Evolutionary conservation across 2,888 invertebrate genomes (phyloP), one percentile per base, ranked within the genome.

Genomic region (Nesidiocoris tenuis): DNA sequence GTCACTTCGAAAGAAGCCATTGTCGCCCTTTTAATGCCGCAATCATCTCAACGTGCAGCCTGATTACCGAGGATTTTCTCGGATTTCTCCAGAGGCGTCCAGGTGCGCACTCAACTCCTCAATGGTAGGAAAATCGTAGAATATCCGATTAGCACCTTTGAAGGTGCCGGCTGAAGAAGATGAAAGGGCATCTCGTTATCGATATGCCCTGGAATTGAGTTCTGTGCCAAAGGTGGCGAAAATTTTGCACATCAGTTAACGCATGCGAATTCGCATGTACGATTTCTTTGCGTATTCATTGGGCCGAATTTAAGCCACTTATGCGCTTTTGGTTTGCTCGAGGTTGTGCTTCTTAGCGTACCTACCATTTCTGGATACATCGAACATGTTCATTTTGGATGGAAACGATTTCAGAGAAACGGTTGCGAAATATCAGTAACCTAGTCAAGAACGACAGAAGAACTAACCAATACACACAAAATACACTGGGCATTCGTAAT

Each of bases 41-140:
- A 3, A 39, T 39, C 12, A 7, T 12, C 3, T 7, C 3, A 39
- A 39, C 64, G n/a, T 1, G 64, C 25, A 24, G 23, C 23, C 1
- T 0, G 64, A 64, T 64, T 64, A 64, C 64, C 39, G n/a, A 23
- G 24, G 64, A 64, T 24, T 64, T 64, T 64, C 64, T 17, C 64
- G 25, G 64, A 25, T 64, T 64, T 64, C n/a, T 24, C 64, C 24
- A 7, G n/a, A 5, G 64, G 64, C 64, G 64, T 24, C 64, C 64
- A 64, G 64, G 64, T 64, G 64, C 17, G 9, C 24, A 7, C 16
- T 3, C 5, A 39, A 7, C 9, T 7, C n/a, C 16, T 12, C 64
- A 24, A n/a, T 64, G n/a, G 64, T 64, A 1, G 12, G 25, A 64
- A 24, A 64, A 64, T 64, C 64, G 64, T 23, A 23, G 17, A 23